Evolutionary conservation across 2,797 vertebrate species (phyloP).

Genomic region (Myiotriccus ornatus): DNA sequence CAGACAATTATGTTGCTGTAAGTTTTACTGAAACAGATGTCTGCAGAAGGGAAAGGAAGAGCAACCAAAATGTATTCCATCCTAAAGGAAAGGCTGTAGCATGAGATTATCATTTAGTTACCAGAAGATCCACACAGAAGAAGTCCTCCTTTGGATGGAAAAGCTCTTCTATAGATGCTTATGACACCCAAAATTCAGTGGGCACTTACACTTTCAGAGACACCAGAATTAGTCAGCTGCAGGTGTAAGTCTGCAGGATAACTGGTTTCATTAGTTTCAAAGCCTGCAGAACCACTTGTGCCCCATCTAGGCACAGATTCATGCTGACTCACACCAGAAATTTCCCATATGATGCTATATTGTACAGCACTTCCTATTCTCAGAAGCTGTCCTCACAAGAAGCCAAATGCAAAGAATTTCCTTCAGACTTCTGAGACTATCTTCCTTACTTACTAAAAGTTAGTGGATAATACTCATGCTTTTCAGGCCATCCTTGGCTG

Average conservation of each 20-base stretch:
- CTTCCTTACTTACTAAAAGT: background rate
- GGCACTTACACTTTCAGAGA: background rate
- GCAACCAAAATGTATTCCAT: background rate
- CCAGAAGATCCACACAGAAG: background rate
- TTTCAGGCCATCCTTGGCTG: background rate
- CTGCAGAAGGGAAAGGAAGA: background rate
- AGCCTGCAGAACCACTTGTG: background rate
- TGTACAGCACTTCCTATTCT: background rate
- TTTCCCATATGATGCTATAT: background rate
- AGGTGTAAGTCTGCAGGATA: background rate
- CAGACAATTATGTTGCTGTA: background rate
- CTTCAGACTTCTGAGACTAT: background rate
- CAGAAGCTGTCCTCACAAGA: background rate
- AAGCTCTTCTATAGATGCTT: background rate
- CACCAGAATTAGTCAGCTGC: background rate
- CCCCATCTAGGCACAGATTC: background rate
- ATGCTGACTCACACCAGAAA: background rate
- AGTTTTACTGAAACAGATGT: background rate
- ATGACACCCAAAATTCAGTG: background rate
- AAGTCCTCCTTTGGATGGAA: background rate
- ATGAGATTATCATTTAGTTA: background rate
- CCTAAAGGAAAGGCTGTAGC: background rate
- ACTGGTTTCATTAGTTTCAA: background rate
- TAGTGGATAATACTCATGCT: background rate
- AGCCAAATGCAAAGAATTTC: background rate